A percentile compares a stretch with the other conserved stretches of the same genome.
phyloP scores from a whole-genome alignment of 1,140 invertebrate species.

The Pygmarrhopalites habei region DNA sequence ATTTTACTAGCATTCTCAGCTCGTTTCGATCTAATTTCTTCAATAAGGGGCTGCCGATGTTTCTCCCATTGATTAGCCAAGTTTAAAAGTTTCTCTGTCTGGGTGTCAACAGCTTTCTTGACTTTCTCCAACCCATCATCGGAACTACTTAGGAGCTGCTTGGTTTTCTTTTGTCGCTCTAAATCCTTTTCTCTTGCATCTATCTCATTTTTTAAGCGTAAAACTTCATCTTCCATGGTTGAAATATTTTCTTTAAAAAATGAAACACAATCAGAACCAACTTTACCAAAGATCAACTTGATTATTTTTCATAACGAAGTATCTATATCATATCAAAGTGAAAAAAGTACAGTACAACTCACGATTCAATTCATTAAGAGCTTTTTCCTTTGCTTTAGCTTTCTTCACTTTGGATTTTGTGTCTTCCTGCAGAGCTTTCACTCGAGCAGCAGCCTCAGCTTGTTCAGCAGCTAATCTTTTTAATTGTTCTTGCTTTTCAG shows the following conservation, averaged over 20 bases:
- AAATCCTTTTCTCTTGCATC: conserved; percentile 43
- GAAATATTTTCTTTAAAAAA: conserved; percentile 46
- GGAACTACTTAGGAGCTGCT: conserved; percentile 55
- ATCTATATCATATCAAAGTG: too few relatives aligned
- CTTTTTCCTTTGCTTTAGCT: conserved; percentile 22
- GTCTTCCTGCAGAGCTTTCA: conserved; percentile 30
- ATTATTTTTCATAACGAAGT: too few relatives aligned
- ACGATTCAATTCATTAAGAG: conserved; percentile 37
- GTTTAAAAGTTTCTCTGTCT: conserved; percentile 53
- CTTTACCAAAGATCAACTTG: not conserved
- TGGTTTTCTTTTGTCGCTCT: conserved; percentile 54
- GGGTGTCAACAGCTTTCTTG: conserved; percentile 53
- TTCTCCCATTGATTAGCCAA: conserved; percentile 63
- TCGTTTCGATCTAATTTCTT: conserved; percentile 54
- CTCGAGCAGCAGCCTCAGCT: conserved; percentile 15
- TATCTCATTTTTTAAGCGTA: conserved; percentile 43
- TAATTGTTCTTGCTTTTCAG: conserved; percentile 12
- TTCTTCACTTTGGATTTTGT: conserved; percentile 14
- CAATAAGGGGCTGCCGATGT: conserved; percentile 56
- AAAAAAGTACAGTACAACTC: too few relatives aligned
- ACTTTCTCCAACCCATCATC: conserved; percentile 59
- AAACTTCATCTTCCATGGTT: conserved; percentile 45
- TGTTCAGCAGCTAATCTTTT: conserved; percentile 15
- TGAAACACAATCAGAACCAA: not conserved
- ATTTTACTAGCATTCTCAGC: conserved; percentile 53